A percentile compares a stretch with the other conserved stretches of the same genome.
phyloP scores from a whole-genome alignment of 2,888 invertebrate genomes.

The Anthophora plumipes region DNA sequence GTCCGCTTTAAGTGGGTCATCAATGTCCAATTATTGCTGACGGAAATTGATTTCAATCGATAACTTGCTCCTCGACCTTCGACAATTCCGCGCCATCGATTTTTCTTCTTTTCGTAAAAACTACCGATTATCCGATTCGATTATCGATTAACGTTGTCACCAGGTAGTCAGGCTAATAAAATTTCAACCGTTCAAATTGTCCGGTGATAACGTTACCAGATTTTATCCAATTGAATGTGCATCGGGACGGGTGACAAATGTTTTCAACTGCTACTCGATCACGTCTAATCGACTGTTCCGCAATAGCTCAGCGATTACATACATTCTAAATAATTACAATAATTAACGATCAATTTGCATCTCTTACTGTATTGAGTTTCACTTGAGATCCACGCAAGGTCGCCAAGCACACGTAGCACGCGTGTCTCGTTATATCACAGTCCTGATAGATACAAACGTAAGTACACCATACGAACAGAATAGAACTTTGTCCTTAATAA shows the following conservation, averaged over 20 bases:
- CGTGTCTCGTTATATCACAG: conserved; percentile 81
- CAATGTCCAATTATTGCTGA: background rate
- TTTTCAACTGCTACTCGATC: conserved; percentile 1
- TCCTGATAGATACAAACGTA: conserved; percentile 31
- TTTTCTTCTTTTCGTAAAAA: background rate
- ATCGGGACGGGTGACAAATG: conserved; percentile 1
- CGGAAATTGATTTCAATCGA: background rate
- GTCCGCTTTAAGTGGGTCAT: background rate
- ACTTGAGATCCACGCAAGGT: conserved; percentile 77
- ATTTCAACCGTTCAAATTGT: background rate
- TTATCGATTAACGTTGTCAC: background rate
- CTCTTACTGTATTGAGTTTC: conserved; percentile 65
- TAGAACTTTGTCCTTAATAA: background rate
- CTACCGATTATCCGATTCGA: background rate
- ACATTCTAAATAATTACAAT: conserved; percentile 71
- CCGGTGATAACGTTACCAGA: background rate
- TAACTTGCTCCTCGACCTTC: background rate
- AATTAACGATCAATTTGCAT: conserved; percentile 74
- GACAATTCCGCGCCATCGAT: background rate
- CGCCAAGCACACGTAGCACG: conserved; percentile 76
- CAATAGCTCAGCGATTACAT: conserved; percentile 39
- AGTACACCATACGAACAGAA: conserved; percentile 6
- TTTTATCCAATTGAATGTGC: background rate
- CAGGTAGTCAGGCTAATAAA: background rate
- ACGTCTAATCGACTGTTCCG: conserved; percentile 13